These are phyloP conservation scores for Tupaia tana DNA, from an alignment of 2,113 vertebrate species.

Conservation along the genomic window DNA sequence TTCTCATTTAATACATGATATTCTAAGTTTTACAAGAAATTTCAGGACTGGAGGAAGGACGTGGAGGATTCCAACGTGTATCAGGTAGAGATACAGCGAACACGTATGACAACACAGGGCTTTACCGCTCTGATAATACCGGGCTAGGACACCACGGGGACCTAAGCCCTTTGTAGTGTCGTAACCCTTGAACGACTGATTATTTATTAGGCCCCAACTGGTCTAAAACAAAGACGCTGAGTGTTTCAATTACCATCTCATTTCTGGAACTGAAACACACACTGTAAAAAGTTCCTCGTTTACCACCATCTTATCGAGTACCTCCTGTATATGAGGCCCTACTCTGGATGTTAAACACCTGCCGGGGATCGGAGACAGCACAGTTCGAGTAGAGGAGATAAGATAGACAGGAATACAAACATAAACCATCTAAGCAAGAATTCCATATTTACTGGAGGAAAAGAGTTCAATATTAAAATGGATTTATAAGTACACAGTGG, in stretches of 20 bases:
- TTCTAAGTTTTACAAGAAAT: conserved; percentile 4
- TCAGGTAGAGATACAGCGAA: not conserved
- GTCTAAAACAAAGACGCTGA: conserved; percentile 63
- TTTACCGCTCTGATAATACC: conserved; percentile 13
- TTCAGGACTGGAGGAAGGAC: not conserved
- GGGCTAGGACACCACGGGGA: not conserved
- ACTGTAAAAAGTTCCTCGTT: conserved; percentile 28
- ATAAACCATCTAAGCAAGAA: not conserved
- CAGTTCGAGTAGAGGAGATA: not conserved
- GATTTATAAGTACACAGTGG: not conserved
- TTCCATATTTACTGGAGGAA: not conserved
- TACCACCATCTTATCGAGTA: not conserved
- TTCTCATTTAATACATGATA: conserved; percentile 17
- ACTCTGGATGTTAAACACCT: not conserved
- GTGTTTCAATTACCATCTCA: conserved; percentile 32
- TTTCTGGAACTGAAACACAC: conserved; percentile 59
- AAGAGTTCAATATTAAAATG: not conserved
- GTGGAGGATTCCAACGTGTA: not conserved
- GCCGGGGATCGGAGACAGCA: not conserved
- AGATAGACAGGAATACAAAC: conserved; percentile 2
- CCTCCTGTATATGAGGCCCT: not conserved
- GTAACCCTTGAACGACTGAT: conserved; percentile 7
- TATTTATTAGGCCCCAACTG: conserved; percentile 33
- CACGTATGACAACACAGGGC: not conserved
- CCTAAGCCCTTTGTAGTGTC: conserved; percentile 11